These are phyloP conservation scores for Eubasilissa splendida DNA, from an alignment of 2,888 invertebrate species.

Conservation along the genomic window DNA sequence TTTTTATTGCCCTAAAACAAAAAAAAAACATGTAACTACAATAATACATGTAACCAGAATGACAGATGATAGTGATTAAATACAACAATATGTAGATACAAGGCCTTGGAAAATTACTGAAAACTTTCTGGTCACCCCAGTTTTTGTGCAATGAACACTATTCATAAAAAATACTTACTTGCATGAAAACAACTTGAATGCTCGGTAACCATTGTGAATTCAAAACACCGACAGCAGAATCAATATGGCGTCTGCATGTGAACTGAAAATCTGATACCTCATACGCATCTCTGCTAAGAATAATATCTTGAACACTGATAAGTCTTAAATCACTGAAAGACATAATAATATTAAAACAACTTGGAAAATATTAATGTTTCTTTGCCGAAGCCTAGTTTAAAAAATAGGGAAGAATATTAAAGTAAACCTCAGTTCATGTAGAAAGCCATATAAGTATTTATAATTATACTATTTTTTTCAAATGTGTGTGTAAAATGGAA, in stretches of 20 bases:
- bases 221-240: constrained; percentile 78
- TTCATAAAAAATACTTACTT: constrained; percentile 66
- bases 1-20: constrained; percentile 75
- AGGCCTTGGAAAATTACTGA: neutral
- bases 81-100: no score
- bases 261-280: constrained; percentile 78
- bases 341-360: neutral
- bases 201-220: constrained; percentile 76
- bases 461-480: constrained; percentile 52
- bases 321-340: constrained; percentile 73
- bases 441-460: no score
- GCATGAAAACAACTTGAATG: constrained; percentile 76
- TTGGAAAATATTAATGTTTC: no score
- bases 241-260: constrained; percentile 73
- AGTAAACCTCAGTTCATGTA: no score
- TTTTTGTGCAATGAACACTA: neutral
- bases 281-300: constrained; percentile 76
- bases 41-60: no score
- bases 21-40: neutral
- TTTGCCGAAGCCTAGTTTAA: no score
- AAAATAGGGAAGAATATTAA: no score
- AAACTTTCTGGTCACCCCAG: neutral
- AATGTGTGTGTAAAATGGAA: no score
- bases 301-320: constrained; percentile 74
- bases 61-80: no score